A percentile compares a stretch with the other conserved stretches of the same genome.
Conservation (phyloP, 2,113 vertebrate genomes). For the Alethe diademata region DNA sequence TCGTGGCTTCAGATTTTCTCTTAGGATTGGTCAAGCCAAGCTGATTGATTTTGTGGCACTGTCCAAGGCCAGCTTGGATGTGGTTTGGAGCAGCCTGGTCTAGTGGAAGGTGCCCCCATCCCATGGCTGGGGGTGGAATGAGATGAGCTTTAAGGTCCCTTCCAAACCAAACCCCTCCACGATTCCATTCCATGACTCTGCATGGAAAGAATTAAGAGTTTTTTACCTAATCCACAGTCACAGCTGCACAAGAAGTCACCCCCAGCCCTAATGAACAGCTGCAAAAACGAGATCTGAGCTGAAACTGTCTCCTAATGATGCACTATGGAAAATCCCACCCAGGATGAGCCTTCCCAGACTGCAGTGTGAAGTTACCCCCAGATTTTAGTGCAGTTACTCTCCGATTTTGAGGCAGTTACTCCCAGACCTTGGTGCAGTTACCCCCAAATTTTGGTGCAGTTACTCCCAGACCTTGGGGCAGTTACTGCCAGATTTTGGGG, state of each 20-base stretch:
- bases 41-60: not conserved
- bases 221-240: not conserved
- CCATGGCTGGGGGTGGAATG: not conserved
- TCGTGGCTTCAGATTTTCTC: fast-evolving
- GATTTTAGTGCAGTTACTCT: no score
- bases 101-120: not conserved
- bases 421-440: no score
- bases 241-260: not conserved
- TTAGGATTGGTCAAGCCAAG: not conserved
- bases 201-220: not conserved
- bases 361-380: fast-evolving
- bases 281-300: not conserved
- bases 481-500: not conserved
- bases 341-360: not conserved
- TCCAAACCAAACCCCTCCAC: not conserved
- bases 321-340: not conserved
- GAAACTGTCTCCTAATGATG: fast-evolving
- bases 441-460: fast-evolving
- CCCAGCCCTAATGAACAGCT: not conserved
- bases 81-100: not conserved
- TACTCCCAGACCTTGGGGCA: not conserved
- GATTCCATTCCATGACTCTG: not conserved
- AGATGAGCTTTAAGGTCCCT: not conserved
- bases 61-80: not conserved
- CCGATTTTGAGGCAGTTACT: not conserved